Percentiles rank a stretch among this genome's conserved stretches.
Evolutionary conservation across 2,888 invertebrate species (phyloP).

Genomic region (Portevinia maculata): DNA sequence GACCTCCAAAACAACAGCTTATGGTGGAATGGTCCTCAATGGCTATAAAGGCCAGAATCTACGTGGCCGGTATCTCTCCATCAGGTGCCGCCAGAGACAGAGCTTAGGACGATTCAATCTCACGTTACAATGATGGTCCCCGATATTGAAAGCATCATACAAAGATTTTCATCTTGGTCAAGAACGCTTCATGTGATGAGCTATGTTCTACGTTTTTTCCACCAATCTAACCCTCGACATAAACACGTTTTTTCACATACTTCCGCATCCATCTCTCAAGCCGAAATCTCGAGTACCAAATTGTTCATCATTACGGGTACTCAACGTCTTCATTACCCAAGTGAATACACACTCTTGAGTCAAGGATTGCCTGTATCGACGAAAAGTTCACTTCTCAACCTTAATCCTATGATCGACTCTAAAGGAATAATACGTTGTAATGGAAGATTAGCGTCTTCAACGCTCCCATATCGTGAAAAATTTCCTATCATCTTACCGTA

Average conservation of each 20-base stretch:
- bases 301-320: not conserved
- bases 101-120: not conserved
- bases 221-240: not conserved
- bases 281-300: not conserved
- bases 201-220: not conserved
- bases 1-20: not conserved
- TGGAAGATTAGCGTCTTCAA: slow-evolving; percentile 5
- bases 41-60: not conserved
- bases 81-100: not conserved
- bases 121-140: not conserved
- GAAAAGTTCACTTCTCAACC: not conserved
- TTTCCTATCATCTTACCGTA: not conserved
- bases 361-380: not conserved
- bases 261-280: not conserved
- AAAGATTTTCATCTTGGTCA: not conserved
- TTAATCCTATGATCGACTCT: slow-evolving; percentile 6
- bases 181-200: not conserved
- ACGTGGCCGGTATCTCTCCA: not conserved
- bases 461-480: not conserved
- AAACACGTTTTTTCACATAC: not conserved
- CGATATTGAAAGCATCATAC: too few species aligned
- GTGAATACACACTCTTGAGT: not conserved
- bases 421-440: slow-evolving; percentile 1
- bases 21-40: not conserved
- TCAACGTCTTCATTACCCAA: not conserved